Evolutionary conservation across 2,797 vertebrate genomes (phyloP).

Genomic region (Borostomias antarcticus): DNA sequence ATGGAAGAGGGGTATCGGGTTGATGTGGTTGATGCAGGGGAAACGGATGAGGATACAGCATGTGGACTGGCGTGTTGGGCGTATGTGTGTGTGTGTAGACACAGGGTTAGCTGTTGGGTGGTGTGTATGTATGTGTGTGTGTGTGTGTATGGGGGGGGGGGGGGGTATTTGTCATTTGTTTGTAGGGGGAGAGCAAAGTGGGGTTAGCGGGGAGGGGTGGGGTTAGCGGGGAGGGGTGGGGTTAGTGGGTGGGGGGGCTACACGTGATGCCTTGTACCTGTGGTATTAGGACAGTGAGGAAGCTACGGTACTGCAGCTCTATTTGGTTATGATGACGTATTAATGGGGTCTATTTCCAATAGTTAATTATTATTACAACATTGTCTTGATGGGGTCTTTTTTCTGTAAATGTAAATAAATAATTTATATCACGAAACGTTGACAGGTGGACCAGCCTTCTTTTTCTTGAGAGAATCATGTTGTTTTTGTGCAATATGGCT

Average conservation of each 20-base stretch:
- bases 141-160: conserved; percentile 24
- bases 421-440: conserved; percentile 98
- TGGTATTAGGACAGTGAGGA: conserved; percentile 98
- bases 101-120: conserved; percentile 17
- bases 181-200: conserved; percentile 21
- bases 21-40: neutral
- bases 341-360: conserved; percentile 98
- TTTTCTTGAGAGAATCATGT: too few relatives aligned
- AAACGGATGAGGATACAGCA: neutral
- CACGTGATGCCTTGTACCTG: conserved; percentile 99
- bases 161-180: conserved; percentile 16
- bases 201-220: conserved; percentile 21
- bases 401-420: conserved; percentile 99
- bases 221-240: conserved; percentile 49
- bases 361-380: conserved; percentile 97
- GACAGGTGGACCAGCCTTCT: conserved; percentile 25
- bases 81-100: neutral
- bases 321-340: conserved; percentile 76
- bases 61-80: neutral
- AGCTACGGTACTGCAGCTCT: conserved; percentile 92
- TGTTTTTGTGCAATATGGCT: too few relatives aligned
- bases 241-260: conserved; percentile 76
- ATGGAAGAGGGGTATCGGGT: too few relatives aligned
- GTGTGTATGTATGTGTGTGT: conserved; percentile 6
- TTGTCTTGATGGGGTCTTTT: conserved; percentile 98